These are phyloP conservation scores for Corynorhinus townsendii DNA, from an alignment of 2,113 vertebrate genomes.

Conservation along the genomic window DNA sequence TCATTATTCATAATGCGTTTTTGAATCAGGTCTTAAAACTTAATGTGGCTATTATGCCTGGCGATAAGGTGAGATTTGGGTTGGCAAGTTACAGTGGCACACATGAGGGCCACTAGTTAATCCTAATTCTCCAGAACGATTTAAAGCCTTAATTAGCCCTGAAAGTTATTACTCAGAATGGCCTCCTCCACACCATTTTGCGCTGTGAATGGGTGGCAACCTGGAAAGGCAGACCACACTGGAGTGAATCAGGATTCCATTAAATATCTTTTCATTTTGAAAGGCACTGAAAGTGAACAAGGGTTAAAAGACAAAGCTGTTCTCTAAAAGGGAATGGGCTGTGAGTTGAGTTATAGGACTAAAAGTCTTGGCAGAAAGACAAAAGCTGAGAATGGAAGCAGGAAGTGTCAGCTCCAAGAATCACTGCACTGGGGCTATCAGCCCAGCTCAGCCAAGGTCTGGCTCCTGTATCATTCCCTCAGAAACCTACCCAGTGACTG, in stretches of 20 bases:
- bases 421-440: background rate
- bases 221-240: constrained; percentile 1
- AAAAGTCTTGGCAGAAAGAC: constrained; percentile 24
- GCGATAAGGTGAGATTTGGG: constrained; percentile 64
- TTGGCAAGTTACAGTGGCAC: constrained; percentile 59
- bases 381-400: background rate
- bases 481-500: background rate
- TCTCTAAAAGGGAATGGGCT: constrained; percentile 2
- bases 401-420: background rate
- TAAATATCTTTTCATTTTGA: constrained; percentile 25
- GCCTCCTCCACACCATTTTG: background rate
- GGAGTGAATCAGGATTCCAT: constrained; percentile 23
- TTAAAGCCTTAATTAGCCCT: constrained; percentile 64
- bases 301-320: constrained; percentile 46
- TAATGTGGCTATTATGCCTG: constrained; percentile 77
- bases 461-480: background rate
- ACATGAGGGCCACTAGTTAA: background rate
- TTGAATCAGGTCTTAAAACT: constrained; percentile 80
- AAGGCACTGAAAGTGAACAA: background rate
- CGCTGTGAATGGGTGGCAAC: constrained; percentile 16
- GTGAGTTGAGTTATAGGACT: background rate
- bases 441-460: accelerated
- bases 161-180: constrained; percentile 27
- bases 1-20: constrained; percentile 78
- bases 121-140: constrained; percentile 49